phyloP scores from a whole-genome alignment of 2,888 invertebrate genomes.

The Lomographa bimaculata region DNA sequence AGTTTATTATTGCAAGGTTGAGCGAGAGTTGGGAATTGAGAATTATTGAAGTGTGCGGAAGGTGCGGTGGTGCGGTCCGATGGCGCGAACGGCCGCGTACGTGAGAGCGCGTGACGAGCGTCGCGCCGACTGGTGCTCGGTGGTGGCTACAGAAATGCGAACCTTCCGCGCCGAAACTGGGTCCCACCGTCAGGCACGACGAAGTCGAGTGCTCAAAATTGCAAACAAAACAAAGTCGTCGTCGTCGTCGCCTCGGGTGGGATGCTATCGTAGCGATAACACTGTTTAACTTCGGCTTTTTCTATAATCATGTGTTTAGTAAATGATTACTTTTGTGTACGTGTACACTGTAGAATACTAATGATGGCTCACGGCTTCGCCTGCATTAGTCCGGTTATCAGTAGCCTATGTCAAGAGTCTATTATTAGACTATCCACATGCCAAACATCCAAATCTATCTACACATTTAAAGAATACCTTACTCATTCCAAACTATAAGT shows the following conservation, averaged over 20 bases:
- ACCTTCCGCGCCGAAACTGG: constrained; percentile 30
- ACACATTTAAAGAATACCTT: too few relatives aligned
- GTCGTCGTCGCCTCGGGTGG: constrained; percentile 40
- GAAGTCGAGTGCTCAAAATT: constrained; percentile 47
- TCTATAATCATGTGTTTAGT: too few relatives aligned
- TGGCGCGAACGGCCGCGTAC: constrained; percentile 34
- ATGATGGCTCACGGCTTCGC: too few relatives aligned
- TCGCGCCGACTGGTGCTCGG: constrained; percentile 46
- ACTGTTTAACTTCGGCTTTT: background rate
- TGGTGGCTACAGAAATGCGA: constrained; percentile 20
- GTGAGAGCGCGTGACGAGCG: constrained; percentile 53
- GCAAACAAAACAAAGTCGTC: constrained; percentile 58
- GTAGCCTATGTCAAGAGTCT: too few relatives aligned
- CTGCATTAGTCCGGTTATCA: too few relatives aligned
- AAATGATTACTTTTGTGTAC: too few relatives aligned
- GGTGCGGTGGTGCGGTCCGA: constrained; percentile 34
- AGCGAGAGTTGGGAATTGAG: constrained; percentile 43
- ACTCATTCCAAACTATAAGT: too few relatives aligned
- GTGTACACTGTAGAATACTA: too few relatives aligned
- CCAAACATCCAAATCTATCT: too few relatives aligned
- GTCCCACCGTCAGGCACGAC: constrained; percentile 44
- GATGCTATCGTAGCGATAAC: constrained; percentile 37
- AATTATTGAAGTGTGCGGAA: constrained; percentile 50
- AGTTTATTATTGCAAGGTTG: constrained; percentile 50
- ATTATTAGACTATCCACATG: too few relatives aligned